Conservation (phyloP, 2,113 vertebrate species). For the Esox niger region DNA sequence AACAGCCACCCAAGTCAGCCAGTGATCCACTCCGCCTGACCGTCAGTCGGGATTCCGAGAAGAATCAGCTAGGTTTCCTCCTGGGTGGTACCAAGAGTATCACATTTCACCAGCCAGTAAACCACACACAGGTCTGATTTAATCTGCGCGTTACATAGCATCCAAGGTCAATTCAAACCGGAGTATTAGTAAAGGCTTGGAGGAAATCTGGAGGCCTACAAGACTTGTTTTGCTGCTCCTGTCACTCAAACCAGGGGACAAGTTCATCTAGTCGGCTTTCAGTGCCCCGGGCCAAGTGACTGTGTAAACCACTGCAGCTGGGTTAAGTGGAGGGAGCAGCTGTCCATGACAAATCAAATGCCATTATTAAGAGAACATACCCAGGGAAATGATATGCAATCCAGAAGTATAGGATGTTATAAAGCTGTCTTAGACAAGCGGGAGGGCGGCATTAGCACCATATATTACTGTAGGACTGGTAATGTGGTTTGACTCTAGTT, state of each 20-base stretch:
- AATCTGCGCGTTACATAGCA: not conserved
- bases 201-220: conserved; percentile 10
- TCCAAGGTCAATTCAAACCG: conserved; percentile 12
- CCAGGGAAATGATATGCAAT: too few species aligned
- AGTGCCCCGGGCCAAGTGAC: not conserved
- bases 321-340: conserved; percentile 12
- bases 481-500: not conserved
- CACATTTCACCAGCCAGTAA: not conserved
- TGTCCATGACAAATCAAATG: not conserved
- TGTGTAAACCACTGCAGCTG: not conserved
- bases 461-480: not conserved
- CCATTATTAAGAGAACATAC: not conserved
- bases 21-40: too few species aligned
- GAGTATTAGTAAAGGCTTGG: conserved; percentile 13
- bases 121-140: not conserved
- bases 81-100: not conserved
- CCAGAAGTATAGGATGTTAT: too few species aligned
- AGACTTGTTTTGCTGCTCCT: not conserved
- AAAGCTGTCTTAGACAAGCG: too few species aligned
- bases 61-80: not conserved
- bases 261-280: not conserved
- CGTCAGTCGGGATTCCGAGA: not conserved
- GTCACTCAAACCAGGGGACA: conserved; percentile 5
- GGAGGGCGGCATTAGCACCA: too few species aligned
- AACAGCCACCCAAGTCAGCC: not conserved